phyloP scores from a whole-genome alignment of 2,797 vertebrate species.

The Acipenser transmontanus region DNA sequence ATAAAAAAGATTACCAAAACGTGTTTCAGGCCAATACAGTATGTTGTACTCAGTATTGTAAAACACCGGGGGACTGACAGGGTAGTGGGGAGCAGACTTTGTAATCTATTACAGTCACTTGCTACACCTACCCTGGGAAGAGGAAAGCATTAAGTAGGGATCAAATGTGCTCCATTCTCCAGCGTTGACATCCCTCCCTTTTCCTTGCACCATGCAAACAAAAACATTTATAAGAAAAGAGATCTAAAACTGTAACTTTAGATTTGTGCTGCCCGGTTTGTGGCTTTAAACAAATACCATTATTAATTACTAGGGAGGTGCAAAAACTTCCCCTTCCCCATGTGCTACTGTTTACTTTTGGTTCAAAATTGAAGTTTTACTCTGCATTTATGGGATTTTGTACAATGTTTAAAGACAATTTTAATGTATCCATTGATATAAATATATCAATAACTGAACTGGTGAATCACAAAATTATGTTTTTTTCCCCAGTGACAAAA shows the following conservation, averaged over 20 bases:
- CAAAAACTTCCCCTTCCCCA: not conserved
- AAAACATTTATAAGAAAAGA: slow-evolving; percentile 16
- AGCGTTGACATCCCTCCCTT: slow-evolving; percentile 10
- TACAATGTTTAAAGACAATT: too few species aligned
- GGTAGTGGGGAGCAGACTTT: slow-evolving; percentile 6
- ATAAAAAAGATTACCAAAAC: too few species aligned
- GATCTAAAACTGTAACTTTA: slow-evolving; percentile 34
- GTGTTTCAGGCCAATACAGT: too few species aligned
- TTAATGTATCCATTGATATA: too few species aligned
- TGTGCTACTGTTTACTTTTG: too few species aligned
- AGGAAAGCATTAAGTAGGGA: slow-evolving; percentile 17
- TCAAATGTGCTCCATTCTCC: slow-evolving; percentile 13
- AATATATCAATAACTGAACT: too few species aligned
- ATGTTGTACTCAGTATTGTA: too few species aligned
- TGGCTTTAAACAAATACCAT: slow-evolving; percentile 8
- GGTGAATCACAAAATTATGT: too few species aligned
- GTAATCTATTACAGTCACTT: slow-evolving; percentile 12
- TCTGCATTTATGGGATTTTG: too few species aligned
- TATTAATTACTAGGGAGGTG: slow-evolving; percentile 5
- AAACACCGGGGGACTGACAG: not conserved
- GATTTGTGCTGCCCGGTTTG: not conserved
- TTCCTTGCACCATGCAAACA: slow-evolving; percentile 23
- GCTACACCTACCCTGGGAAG: slow-evolving; percentile 20
- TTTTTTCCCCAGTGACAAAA: too few species aligned
- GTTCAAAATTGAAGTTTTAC: too few species aligned